A percentile compares a stretch with the other conserved stretches of the same genome.
Conservation (phyloP, 1,140 invertebrate genomes). For the Sesamia nonagrioides region DNA sequence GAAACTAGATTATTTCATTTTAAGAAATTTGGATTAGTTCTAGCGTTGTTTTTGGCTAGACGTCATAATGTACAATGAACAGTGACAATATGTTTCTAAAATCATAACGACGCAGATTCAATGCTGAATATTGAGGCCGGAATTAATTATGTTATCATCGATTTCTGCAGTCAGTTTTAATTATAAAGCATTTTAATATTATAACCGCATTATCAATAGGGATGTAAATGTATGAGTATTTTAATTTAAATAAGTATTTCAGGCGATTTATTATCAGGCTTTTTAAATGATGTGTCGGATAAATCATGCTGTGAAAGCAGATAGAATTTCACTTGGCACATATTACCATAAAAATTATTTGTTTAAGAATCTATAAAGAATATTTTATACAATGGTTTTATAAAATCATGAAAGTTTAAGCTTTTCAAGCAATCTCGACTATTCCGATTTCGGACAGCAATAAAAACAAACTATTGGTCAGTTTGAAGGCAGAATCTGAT, state of each 20-base stretch:
- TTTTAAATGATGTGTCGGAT: not conserved
- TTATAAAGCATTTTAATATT: not conserved
- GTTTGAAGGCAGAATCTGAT: not conserved
- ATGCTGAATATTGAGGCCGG: too few species aligned
- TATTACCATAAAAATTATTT: constrained; percentile 56
- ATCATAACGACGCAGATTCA: not conserved
- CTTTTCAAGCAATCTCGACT: too few species aligned
- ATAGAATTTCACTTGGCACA: constrained; percentile 54
- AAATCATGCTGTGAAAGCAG: constrained; percentile 46
- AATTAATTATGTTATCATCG: not conserved
- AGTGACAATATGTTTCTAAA: not conserved
- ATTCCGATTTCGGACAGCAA: too few species aligned
- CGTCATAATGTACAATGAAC: not conserved
- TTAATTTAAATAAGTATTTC: not conserved
- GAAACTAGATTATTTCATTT: not conserved
- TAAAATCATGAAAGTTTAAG: not conserved
- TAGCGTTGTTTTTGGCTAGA: too few species aligned
- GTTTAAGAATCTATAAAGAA: not conserved
- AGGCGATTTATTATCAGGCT: constrained; percentile 32
- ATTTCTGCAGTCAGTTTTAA: not conserved
- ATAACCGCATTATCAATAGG: not conserved
- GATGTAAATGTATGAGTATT: constrained; percentile 24
- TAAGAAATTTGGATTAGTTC: not conserved
- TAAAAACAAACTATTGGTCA: too few species aligned
- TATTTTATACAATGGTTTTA: not conserved